Conservation (phyloP, 2,113 vertebrate genomes). For the Festucalex cinctus region DNA sequence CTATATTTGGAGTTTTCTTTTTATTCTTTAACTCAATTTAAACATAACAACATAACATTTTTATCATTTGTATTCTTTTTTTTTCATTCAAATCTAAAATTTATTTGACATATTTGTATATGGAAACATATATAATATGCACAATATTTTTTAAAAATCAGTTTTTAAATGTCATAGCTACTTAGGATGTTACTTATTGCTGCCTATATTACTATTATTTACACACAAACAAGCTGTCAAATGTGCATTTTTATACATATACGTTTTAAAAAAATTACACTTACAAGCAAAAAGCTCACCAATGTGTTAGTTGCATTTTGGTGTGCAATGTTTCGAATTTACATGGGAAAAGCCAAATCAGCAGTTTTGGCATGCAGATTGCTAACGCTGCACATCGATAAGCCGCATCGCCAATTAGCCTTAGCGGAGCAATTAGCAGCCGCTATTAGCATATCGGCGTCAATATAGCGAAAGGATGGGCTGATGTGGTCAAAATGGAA, state of each 20-base stretch:
- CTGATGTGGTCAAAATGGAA: neutral
- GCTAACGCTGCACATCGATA: constrained; percentile 71
- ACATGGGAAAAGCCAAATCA: constrained; percentile 37
- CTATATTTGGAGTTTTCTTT: too few relatives aligned
- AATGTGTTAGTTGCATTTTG: neutral
- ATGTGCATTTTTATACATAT: neutral
- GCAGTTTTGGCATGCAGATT: constrained; percentile 60
- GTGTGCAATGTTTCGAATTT: neutral
- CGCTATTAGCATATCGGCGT: constrained; percentile 59
- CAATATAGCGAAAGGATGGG: constrained; percentile 34
- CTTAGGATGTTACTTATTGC: neutral
- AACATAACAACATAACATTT: too few relatives aligned
- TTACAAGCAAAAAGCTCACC: neutral
- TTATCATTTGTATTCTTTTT: too few relatives aligned
- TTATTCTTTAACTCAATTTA: too few relatives aligned
- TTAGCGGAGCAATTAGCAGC: constrained; percentile 61
- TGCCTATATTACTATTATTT: neutral
- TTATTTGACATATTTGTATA: too few relatives aligned
- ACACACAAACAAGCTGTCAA: neutral
- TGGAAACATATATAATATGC: too few relatives aligned
- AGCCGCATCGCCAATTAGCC: constrained; percentile 53
- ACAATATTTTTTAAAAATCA: too few relatives aligned
- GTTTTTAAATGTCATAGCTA: too few relatives aligned
- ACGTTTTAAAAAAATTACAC: neutral
- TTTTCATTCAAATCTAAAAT: too few relatives aligned